Percentiles rank a stretch among this genome's conserved stretches.
Conservation (phyloP, 2,888 invertebrate genomes). For the Plutella xylostella region DNA sequence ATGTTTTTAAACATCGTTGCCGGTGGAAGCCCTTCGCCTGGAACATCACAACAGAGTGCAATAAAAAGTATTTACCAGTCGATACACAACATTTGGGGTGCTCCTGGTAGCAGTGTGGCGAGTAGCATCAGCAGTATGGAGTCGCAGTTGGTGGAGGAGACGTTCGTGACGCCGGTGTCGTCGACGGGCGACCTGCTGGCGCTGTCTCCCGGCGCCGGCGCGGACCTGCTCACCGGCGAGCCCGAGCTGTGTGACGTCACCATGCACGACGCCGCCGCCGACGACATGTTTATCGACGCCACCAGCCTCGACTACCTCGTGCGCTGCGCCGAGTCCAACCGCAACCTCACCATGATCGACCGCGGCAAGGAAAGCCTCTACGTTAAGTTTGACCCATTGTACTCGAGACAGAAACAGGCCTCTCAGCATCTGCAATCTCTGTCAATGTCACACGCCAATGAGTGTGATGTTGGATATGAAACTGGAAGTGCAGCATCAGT, state of each 20-base stretch:
- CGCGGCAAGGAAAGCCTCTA: constrained; percentile 73
- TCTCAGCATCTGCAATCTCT: no score
- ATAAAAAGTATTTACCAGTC: constrained; percentile 34
- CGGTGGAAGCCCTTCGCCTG: constrained; percentile 12
- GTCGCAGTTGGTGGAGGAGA: constrained; percentile 46
- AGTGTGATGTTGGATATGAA: constrained; percentile 54
- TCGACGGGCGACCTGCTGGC: constrained; percentile 51
- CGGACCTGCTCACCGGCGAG: constrained; percentile 26
- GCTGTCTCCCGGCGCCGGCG: constrained; percentile 36
- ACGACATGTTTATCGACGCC: constrained; percentile 64
- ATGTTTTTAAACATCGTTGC: constrained; percentile 40
- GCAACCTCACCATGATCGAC: constrained; percentile 39
- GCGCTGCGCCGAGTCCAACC: constrained; percentile 51
- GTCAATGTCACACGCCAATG: constrained; percentile 32
- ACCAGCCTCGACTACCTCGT: constrained; percentile 67
- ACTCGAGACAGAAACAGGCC: constrained; percentile 33
- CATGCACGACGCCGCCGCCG: constrained; percentile 43
- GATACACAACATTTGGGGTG: constrained; percentile 36
- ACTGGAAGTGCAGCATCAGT: constrained; percentile 48
- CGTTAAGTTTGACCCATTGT: constrained; percentile 73
- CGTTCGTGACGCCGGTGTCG: constrained; percentile 45
- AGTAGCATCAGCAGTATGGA: constrained; percentile 19
- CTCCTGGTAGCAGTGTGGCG: constrained; percentile 21
- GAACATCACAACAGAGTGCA: constrained; percentile 17
- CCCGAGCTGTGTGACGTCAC: constrained; percentile 51